phyloP scores from a whole-genome alignment of 2,797 vertebrate genomes.

The Chelidonichthys spinosus region DNA sequence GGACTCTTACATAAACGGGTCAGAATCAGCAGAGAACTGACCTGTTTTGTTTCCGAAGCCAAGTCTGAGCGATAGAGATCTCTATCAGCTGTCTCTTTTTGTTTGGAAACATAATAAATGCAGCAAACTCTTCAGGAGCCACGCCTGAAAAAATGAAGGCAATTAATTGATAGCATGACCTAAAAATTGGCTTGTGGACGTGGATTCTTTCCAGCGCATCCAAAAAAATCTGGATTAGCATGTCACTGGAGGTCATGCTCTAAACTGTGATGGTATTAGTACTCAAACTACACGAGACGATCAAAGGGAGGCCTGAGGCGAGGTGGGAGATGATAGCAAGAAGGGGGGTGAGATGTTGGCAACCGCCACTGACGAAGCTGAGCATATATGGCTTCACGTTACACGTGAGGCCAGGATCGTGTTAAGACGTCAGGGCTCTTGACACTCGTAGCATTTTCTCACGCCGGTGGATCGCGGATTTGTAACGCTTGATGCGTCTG shows the following conservation, averaged over 20 bases:
- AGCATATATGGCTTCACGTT: constrained; percentile 36
- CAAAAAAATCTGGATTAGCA: constrained; percentile 39
- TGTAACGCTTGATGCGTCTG: neutral
- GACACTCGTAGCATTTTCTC: neutral
- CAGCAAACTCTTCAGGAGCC: too few species aligned
- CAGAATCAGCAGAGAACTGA: constrained; percentile 44
- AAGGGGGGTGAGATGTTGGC: constrained; percentile 47
- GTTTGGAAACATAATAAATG: constrained; percentile 18
- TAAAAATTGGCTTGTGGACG: neutral
- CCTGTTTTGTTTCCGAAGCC: constrained; percentile 57
- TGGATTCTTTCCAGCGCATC: neutral
- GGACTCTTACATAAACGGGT: constrained; percentile 71
- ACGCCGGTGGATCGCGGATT: neutral
- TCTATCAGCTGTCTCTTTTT: constrained; percentile 11
- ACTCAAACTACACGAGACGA: constrained; percentile 23
- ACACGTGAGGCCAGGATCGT: constrained; percentile 5
- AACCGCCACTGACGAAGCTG: constrained; percentile 23
- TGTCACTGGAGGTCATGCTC: constrained; percentile 10
- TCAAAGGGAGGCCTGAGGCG: constrained; percentile 41
- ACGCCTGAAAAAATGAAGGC: too few species aligned
- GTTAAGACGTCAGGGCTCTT: too few species aligned
- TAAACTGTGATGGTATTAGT: constrained; percentile 14
- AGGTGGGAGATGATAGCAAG: constrained; percentile 23
- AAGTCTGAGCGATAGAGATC: constrained; percentile 14
- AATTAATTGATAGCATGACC: too few species aligned